phyloP scores from a whole-genome alignment of 1,140 invertebrate species.

The Trichoplusia ni region DNA sequence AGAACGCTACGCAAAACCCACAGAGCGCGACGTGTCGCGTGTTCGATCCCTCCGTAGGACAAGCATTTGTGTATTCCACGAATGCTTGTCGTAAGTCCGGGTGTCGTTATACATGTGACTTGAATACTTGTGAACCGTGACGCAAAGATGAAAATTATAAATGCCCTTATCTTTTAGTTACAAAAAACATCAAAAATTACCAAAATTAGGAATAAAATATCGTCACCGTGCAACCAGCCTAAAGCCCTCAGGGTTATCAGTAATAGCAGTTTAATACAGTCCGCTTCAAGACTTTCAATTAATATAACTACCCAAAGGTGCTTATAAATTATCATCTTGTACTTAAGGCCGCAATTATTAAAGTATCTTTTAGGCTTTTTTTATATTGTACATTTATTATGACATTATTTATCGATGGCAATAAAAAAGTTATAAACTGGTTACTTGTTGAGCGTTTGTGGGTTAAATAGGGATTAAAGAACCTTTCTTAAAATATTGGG shows the following conservation, averaged over 20 bases:
- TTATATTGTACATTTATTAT: conserved; percentile 8
- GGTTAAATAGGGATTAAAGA: neutral
- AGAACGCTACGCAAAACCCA: too few species aligned
- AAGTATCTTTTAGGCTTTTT: conserved; percentile 1
- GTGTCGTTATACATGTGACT: too few species aligned
- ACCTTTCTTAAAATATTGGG: too few species aligned
- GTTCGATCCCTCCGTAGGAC: too few species aligned
- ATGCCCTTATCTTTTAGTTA: too few species aligned
- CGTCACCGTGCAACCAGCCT: neutral
- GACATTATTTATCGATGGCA: conserved; percentile 3
- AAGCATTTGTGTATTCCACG: too few species aligned
- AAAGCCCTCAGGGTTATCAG: conserved; percentile 11
- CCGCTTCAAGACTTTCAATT: conserved; percentile 40
- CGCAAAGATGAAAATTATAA: too few species aligned
- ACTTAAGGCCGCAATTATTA: conserved; percentile 8
- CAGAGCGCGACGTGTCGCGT: too few species aligned
- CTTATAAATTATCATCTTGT: conserved; percentile 30
- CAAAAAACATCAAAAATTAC: too few species aligned
- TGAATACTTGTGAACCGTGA: too few species aligned
- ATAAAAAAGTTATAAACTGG: neutral
- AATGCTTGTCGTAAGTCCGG: too few species aligned
- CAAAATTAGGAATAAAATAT: neutral
- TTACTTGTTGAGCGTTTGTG: neutral
- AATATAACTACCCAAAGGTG: conserved; percentile 23
- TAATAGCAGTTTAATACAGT: conserved; percentile 23